phyloP scores from a whole-genome alignment of 2,113 vertebrate genomes.

The Centropus unirufus region DNA sequence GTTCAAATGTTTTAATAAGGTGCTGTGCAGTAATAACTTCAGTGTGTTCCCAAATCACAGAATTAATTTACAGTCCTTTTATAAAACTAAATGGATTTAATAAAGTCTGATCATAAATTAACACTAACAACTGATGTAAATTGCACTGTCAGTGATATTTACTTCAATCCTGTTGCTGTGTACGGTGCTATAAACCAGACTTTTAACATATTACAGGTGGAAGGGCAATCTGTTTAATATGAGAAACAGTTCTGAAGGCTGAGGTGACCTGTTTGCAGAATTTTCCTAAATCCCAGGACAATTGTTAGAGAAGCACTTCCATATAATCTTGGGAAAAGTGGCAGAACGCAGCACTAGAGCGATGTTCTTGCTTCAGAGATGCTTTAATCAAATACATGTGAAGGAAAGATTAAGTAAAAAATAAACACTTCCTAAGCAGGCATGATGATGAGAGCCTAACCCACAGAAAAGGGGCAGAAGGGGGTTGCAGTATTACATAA shows the following conservation, averaged over 20 bases:
- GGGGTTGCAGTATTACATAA: background rate
- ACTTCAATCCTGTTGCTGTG: conserved; percentile 4
- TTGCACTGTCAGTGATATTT: conserved; percentile 39
- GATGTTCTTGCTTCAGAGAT: conserved; percentile 1
- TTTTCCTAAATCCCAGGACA: conserved; percentile 41
- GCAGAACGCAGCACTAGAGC: background rate
- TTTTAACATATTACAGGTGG: background rate
- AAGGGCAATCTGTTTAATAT: conserved; percentile 23
- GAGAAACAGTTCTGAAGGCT: background rate
- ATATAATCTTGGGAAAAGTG: conserved; percentile 16
- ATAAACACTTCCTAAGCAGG: conserved; percentile 28
- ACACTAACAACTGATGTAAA: conserved; percentile 37
- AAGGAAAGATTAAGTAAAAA: conserved; percentile 40
- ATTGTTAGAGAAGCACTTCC: conserved; percentile 27
- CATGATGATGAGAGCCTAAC: background rate
- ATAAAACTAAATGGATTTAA: conserved; percentile 52
- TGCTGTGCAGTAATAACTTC: conserved; percentile 50
- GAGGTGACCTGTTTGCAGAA: conserved; percentile 37
- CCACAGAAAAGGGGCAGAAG: background rate
- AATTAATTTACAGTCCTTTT: conserved; percentile 60
- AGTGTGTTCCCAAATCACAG: conserved; percentile 48
- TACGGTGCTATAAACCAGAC: background rate
- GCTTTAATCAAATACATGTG: conserved; percentile 45
- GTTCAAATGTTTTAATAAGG: conserved; percentile 49
- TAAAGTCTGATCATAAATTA: conserved; percentile 60